Percentiles rank a stretch among this genome's conserved stretches.
Evolutionary conservation across 1,140 invertebrate genomes (phyloP).

Genomic region (Lanistes nyassanus): DNA sequence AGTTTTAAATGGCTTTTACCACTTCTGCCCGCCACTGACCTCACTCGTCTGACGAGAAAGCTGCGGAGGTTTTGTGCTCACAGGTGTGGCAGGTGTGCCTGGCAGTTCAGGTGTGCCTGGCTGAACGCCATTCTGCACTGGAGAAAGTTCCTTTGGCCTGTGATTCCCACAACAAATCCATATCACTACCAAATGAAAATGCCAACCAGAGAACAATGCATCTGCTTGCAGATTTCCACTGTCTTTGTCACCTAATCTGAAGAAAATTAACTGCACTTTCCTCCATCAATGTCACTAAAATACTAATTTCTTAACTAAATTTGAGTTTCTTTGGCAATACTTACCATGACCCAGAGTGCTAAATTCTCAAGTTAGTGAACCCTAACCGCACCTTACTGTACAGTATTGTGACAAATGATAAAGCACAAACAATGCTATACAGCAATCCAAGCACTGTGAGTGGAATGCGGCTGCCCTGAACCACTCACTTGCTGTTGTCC

Average conservation of each 20-base stretch:
- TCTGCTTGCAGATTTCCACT: neutral
- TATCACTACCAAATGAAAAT: neutral
- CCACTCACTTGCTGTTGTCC: slow-evolving; percentile 25
- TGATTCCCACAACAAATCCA: neutral
- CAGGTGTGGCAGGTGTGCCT: neutral
- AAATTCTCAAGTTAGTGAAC: no score
- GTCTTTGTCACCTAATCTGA: neutral
- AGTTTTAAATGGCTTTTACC: no score
- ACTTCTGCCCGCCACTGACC: neutral
- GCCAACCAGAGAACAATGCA: neutral
- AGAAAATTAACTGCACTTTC: neutral
- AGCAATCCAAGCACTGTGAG: neutral
- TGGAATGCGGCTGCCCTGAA: neutral
- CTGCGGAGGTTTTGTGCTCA: neutral
- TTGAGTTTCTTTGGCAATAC: neutral
- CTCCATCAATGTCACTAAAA: neutral
- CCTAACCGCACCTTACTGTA: no score
- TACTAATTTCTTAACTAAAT: neutral
- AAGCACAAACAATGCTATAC: neutral
- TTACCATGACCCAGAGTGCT: no score
- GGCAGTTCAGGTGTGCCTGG: slow-evolving; percentile 9
- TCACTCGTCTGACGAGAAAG: slow-evolving; percentile 16
- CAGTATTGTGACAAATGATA: no score
- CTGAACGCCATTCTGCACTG: slow-evolving; percentile 13
- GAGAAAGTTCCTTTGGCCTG: slow-evolving; percentile 5